Evolutionary conservation across 2,888 invertebrate genomes (phyloP), one percentile per base, ranked within the genome.

Genomic region (Drosophila longiperda): DNA sequence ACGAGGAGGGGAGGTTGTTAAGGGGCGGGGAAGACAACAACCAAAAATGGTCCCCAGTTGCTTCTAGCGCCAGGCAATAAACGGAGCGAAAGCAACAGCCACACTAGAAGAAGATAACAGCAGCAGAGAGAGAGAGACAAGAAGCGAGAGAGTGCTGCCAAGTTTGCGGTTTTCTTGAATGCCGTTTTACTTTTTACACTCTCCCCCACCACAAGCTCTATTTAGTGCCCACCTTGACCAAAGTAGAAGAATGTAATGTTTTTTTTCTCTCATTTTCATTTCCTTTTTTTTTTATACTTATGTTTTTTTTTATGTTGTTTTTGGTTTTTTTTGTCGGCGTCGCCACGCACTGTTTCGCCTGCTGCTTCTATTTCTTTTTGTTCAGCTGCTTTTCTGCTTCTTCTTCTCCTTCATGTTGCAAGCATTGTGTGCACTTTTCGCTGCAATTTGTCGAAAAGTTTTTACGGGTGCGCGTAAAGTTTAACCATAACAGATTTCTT

Each of bases 361-460:
- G 58, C 60, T 36, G 42, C 53, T 61, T 15, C 15, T 8, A 23
- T 17, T 55, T 53, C 48, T 29, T 29, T 11, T 8, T 48, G 15
- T 23, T 45, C 23, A 8, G 45, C 23, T 8, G 45, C 15, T 4
- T 45, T 45, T 45, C 12, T 55, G 29, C 48, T 36, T 12, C 4
- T 11, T 53, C 49, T 58, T 48, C 17, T n/a, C n/a, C 67, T 48
- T 38, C 20, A 36, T 26, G 26, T 75, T 29, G 29, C 36, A 36
- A 34, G 65, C 82, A 83, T 83, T 87, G 88, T 79, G 67, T 84
- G 80, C 83, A 78, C 78, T 80, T 80, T 88, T 79, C 75, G 68
- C 83, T 86, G 86, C 83, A 85, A 88, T 88, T 85, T 85, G 84
- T 85, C 86, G 89, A 88, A 85, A 85, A 85, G 72, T 80, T 83